Evolutionary conservation across 2,888 invertebrate genomes (phyloP).

Genomic region (Beris morrisii): DNA sequence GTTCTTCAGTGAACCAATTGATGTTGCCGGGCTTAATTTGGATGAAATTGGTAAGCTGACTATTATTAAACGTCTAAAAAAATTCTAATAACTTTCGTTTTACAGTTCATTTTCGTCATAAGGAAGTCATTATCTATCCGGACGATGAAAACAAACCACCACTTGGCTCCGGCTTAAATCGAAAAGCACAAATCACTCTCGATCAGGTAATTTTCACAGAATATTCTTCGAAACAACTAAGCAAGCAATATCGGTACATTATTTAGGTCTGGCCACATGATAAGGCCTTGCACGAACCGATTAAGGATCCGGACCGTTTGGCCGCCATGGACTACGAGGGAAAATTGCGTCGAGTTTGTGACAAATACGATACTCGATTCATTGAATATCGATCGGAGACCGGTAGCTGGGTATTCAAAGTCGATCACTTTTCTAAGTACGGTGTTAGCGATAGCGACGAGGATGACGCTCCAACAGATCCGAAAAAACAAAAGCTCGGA

Average conservation of each 20-base stretch:
- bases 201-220: conserved; percentile 67
- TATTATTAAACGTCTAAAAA: too few species aligned
- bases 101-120: conserved; percentile 87
- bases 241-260: neutral
- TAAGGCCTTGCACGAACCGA: conserved; percentile 75
- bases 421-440: conserved; percentile 93
- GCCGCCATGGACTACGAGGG: conserved; percentile 81
- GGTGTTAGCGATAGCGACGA: conserved; percentile 88
- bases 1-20: conserved; percentile 79
- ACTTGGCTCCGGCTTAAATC: conserved; percentile 84
- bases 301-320: conserved; percentile 78
- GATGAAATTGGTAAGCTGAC: conserved; percentile 72
- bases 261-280: conserved; percentile 77
- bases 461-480: conserved; percentile 66
- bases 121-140: conserved; percentile 94
- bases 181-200: conserved; percentile 86
- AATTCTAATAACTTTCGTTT: neutral
- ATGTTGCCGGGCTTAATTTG: conserved; percentile 82
- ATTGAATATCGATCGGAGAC: conserved; percentile 93
- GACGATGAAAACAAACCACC: conserved; percentile 86
- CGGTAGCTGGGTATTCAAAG: conserved; percentile 96
- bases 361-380: conserved; percentile 86
- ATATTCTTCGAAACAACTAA: neutral
- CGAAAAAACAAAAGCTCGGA: conserved; percentile 53
- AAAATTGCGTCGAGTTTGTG: conserved; percentile 79